A percentile compares a stretch with the other conserved stretches of the same genome.
Evolutionary conservation across 2,797 vertebrate species (phyloP).

Genomic region (Melanotaenia nigrans): DNA sequence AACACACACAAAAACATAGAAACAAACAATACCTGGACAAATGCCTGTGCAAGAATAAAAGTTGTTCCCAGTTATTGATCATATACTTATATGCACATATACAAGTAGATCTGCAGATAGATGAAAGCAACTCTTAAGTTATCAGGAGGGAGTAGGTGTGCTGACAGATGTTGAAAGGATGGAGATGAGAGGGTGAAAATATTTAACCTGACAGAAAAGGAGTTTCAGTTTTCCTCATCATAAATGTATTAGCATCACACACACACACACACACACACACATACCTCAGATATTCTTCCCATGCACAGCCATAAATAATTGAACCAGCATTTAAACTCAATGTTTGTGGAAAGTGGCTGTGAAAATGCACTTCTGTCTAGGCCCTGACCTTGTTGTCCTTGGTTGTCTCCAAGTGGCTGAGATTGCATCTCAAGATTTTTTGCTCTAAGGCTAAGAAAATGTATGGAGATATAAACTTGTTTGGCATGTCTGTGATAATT

Average conservation of each 20-base stretch:
- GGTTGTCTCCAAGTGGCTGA: constrained; percentile 13
- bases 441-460: constrained; percentile 1
- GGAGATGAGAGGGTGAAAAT: neutral
- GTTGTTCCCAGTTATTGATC: too few relatives aligned
- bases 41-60: neutral
- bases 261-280: constrained; percentile 14
- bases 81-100: neutral
- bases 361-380: constrained; percentile 26
- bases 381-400: constrained; percentile 6
- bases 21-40: neutral
- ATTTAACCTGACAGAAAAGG: constrained; percentile 9
- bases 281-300: constrained; percentile 6
- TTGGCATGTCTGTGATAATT: neutral
- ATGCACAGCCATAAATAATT: constrained; percentile 40
- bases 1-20: neutral
- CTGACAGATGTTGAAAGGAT: neutral
- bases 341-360: constrained; percentile 37
- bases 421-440: neutral
- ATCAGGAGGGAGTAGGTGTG: neutral
- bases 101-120: neutral
- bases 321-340: constrained; percentile 39
- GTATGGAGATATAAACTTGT: neutral
- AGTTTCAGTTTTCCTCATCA: constrained; percentile 28
- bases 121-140: neutral
- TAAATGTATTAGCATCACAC: constrained; percentile 12